Base-by-base conservation (phyloP, 2,797 vertebrate species). In the Pipistrellus pipistrellus region DNA sequence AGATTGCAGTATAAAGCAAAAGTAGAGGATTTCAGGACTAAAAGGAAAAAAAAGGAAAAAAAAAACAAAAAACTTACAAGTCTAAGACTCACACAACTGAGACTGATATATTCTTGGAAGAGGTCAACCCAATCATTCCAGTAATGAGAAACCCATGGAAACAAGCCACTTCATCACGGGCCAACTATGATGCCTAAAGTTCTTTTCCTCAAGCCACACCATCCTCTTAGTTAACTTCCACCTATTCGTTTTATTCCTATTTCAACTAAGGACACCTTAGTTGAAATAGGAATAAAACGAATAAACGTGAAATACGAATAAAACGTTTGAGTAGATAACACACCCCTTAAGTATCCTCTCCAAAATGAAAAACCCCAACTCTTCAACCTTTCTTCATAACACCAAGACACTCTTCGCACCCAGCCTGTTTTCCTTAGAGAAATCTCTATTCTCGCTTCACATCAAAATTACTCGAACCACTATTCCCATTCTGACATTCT, bases 341-440 rank as follows among this genome's bases (percentile, higher is more conserved):
- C 10, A 59, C 48, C 73, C 75, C 76, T 88, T 81, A 83, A 72
- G 25, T 38, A 44, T 11, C 18, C 38, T 57, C 46, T 76, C 38
- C 89, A 93, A 91, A 89, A 93, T 72, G 35, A 48, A 48, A 96
- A 57, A 51, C n/a, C 12, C 41, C 85, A 75, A 51, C 35, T 71
- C 78, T 51, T 84, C 75, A 32, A 83, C 32, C 84, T 88, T 89
- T 81, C 66, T 71, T 86, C 21, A 8, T 25, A 90, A 51, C 25
- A 90, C 44, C 77, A 85, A 75, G 23, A 11, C 21, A 55, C 21
- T 53, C 72, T 90, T 38, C 55, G 76, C 77, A 73, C 21, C 78
- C 88, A 77, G 55, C 27, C 41, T 71, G 21, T 92, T 64, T 82
- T 66, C 73, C 90, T 81, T 41, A 12, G 15, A 73, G 17, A 88